A percentile compares a stretch with the other conserved stretches of the same genome.
Conservation (phyloP, 2,797 vertebrate genomes). For the Eulemur mongoz region DNA sequence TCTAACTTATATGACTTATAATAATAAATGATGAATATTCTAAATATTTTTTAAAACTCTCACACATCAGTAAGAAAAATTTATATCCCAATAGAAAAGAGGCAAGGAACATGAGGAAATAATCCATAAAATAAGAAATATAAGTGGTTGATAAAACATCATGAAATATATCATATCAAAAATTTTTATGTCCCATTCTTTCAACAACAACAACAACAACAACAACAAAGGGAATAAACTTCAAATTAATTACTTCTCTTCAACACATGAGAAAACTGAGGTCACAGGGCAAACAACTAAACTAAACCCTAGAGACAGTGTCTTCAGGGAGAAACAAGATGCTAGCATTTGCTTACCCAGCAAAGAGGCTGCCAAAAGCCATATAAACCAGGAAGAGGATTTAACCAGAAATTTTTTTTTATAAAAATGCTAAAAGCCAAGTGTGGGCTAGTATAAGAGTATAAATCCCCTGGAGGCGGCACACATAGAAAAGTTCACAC, state of each 20-base stretch:
- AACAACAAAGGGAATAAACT: background rate
- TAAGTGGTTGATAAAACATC: background rate
- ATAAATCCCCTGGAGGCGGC: background rate
- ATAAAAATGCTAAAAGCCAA: background rate
- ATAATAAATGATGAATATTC: background rate
- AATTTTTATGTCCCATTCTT: background rate
- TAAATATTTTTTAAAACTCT: conserved; percentile 4
- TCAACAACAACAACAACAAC: background rate
- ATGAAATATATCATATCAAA: background rate
- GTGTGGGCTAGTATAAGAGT: background rate
- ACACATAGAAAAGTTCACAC: background rate
- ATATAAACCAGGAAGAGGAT: background rate
- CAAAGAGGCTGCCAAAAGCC: background rate
- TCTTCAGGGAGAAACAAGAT: background rate
- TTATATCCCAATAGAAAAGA: background rate
- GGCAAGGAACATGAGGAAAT: background rate
- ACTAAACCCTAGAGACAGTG: background rate
- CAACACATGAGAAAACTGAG: background rate
- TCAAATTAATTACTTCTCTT: background rate
- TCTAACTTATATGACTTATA: background rate
- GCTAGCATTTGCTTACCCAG: background rate
- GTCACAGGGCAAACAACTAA: background rate
- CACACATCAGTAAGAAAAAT: background rate
- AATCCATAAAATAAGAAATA: conserved; percentile 16
- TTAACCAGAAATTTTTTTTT: background rate